Conservation (phyloP, 2,888 invertebrate species). For the Euplexia lucipara region DNA sequence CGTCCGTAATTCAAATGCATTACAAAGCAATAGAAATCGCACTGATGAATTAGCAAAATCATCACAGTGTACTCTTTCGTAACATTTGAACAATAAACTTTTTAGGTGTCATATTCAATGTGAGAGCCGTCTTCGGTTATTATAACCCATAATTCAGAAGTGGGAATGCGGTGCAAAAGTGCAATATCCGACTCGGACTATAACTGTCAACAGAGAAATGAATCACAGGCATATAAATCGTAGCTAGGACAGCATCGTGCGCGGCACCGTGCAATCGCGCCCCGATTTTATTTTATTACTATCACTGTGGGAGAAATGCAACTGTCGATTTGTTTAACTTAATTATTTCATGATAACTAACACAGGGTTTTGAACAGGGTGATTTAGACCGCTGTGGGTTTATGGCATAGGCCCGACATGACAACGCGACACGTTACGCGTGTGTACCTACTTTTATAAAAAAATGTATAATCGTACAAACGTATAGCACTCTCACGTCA, state of each 20-base stretch:
- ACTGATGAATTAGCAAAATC: conserved; percentile 72
- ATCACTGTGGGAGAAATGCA: conserved; percentile 75
- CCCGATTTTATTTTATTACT: conserved; percentile 85
- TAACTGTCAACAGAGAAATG: conserved; percentile 87
- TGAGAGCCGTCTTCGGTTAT: conserved; percentile 78
- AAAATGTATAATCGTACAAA: no score
- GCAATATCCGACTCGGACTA: conserved; percentile 87
- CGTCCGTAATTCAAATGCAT: conserved; percentile 46
- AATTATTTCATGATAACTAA: conserved; percentile 79
- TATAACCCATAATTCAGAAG: conserved; percentile 84
- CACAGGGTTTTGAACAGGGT: conserved; percentile 58
- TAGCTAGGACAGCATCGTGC: conserved; percentile 80
- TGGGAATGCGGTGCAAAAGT: conserved; percentile 85
- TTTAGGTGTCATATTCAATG: conserved; percentile 58
- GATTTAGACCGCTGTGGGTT: conserved; percentile 61
- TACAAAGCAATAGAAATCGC: conserved; percentile 73
- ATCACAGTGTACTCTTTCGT: conserved; percentile 40
- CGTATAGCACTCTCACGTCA: no score
- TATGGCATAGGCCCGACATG: conserved; percentile 17
- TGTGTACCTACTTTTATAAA: no score
- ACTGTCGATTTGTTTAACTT: conserved; percentile 81
- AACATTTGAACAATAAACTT: conserved; percentile 46
- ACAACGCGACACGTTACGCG: no score
- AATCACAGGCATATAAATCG: conserved; percentile 88
- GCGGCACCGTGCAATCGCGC: conserved; percentile 75